Evolutionary conservation across 1,140 invertebrate species (phyloP).

Genomic region (Bombus pascuorum): DNA sequence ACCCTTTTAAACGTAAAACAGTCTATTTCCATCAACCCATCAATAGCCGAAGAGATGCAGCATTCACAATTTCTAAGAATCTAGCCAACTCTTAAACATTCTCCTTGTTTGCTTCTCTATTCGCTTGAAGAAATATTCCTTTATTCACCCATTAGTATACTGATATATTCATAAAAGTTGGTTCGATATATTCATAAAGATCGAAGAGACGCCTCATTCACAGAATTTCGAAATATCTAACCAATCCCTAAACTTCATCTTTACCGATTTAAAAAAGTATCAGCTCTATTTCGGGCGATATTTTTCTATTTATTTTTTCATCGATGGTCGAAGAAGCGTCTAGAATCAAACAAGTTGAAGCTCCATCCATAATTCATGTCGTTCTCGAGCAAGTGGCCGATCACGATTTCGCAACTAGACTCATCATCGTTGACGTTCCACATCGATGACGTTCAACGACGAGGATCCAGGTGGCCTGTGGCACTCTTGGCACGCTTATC

Average conservation of each 20-base stretch:
- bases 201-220: too few relatives aligned
- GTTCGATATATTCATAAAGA: too few relatives aligned
- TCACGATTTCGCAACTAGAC: constrained; percentile 16
- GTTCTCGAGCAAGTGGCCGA: not conserved
- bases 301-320: too few relatives aligned
- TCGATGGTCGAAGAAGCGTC: too few relatives aligned
- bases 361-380: not conserved
- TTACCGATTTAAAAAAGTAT: too few relatives aligned
- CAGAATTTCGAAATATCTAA: too few relatives aligned
- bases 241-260: too few relatives aligned
- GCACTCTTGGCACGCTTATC: constrained; percentile 56
- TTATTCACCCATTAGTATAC: too few relatives aligned
- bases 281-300: too few relatives aligned
- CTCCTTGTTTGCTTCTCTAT: not conserved
- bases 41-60: not conserved
- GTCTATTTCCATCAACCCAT: not conserved
- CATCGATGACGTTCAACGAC: constrained; percentile 36
- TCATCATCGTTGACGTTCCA: constrained; percentile 43
- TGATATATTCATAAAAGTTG: too few relatives aligned
- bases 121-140: too few relatives aligned
- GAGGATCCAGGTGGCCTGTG: constrained; percentile 49
- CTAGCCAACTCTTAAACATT: not conserved
- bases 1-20: not conserved
- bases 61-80: not conserved
- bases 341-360: not conserved